Base-by-base conservation (phyloP, 1,140 invertebrate genomes). In the Drosophila ficusphila region DNA sequence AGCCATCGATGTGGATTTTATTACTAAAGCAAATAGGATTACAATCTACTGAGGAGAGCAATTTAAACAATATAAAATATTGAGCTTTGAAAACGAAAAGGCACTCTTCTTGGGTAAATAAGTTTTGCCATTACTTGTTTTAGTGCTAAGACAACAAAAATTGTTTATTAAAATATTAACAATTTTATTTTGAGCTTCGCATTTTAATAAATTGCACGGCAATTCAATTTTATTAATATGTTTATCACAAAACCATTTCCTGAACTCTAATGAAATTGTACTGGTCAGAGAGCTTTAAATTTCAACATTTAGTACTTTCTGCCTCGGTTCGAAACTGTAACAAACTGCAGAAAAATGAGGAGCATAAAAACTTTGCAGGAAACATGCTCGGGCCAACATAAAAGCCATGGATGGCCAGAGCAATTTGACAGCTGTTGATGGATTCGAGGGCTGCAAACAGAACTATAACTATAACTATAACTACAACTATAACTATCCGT, bases 381-480 rank as follows among this genome's bases (percentile, higher is more conserved):
- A 18, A 38, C 36, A 18, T 18, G 36, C 6, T 16, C 14, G 5
- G 11, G n/a, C 25, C 21, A 34, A 21, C 44, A 67, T 65, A 52
- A 67, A 67, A 67, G 27, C 61, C 64, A 23, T 51, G 25, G 42
- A 68, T 52, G 64, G 61, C 34, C 46, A 19, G 11, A 52, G 64
- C 64, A 68, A 67, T 68, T 54, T 76, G 77, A 79, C 77, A 76
- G 67, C 58, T 54, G 72, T 57, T 79, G 77, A 79, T 76, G 76
- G 65, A 81, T 81, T 69, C 61, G 65, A 41, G 62, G 31, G 27
- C 60, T 67, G 62, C 34, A 33, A 67, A 81, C 72, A 56, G 72
- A 53, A 53, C 47, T 46, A 64, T 39, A 41, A 65, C 57, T 71
- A 65, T 38, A 36, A 51, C 52, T 70, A 56, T 39, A 41, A 65